Evolutionary conservation across 2,888 invertebrate species (phyloP).

Genomic region (Tiphia femorata): DNA sequence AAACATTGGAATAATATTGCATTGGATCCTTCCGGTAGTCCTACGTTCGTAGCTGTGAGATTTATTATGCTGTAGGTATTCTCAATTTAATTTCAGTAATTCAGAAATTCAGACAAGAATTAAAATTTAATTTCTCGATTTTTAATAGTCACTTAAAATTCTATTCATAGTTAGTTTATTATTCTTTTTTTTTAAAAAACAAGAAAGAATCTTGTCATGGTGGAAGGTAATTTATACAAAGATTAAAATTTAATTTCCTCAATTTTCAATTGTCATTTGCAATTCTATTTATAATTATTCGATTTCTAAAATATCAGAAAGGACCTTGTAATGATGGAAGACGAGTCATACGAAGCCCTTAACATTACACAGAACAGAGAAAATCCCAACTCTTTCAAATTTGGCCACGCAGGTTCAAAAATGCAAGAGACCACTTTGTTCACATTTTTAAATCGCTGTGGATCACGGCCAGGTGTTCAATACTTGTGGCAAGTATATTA

Average conservation of each 20-base stretch:
- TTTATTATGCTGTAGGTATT: slow-evolving; percentile 31
- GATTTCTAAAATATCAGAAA: slow-evolving; percentile 71
- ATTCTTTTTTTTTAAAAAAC: too few relatives aligned
- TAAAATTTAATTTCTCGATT: too few relatives aligned
- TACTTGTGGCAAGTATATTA: slow-evolving; percentile 73
- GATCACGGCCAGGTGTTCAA: slow-evolving; percentile 77
- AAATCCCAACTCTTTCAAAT: slow-evolving; percentile 83
- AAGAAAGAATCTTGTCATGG: too few relatives aligned
- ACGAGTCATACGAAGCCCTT: slow-evolving; percentile 80
- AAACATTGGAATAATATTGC: slow-evolving; percentile 73
- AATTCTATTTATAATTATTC: slow-evolving; percentile 23
- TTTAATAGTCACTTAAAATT: too few relatives aligned
- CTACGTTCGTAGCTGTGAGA: slow-evolving; percentile 26
- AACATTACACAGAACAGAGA: slow-evolving; percentile 81
- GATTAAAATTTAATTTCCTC: too few relatives aligned
- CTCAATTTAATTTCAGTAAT: too few relatives aligned
- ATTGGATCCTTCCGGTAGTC: slow-evolving; percentile 69
- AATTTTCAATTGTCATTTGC: too few relatives aligned
- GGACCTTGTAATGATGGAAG: slow-evolving; percentile 79
- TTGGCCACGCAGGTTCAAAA: slow-evolving; percentile 72
- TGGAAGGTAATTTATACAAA: too few relatives aligned
- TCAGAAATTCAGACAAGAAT: too few relatives aligned
- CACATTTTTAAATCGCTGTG: slow-evolving; percentile 79
- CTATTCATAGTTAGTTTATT: too few relatives aligned
- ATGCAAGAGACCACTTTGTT: slow-evolving; percentile 83